These are phyloP conservation scores for Bradypus variegatus DNA, from an alignment of 2,797 vertebrate genomes.

Conservation along the genomic window DNA sequence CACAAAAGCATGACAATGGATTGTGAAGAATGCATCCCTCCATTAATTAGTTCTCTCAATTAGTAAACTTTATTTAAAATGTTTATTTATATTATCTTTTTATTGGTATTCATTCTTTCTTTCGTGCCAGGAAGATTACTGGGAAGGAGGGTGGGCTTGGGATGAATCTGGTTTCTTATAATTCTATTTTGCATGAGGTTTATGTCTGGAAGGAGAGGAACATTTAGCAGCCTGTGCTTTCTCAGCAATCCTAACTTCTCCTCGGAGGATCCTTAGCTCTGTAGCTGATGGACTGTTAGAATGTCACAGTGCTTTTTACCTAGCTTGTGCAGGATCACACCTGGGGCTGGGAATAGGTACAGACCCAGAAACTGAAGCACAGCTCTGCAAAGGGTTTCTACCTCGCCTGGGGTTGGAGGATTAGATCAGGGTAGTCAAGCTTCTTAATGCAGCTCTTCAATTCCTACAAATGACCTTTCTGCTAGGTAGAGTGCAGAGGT, in stretches of 20 bases:
- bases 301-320: not conserved
- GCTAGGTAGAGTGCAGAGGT: not conserved
- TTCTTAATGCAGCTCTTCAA: not conserved
- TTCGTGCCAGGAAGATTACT: not conserved
- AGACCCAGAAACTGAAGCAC: not conserved
- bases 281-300: not conserved
- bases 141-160: not conserved
- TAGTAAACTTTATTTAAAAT: conserved; percentile 36
- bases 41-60: conserved; percentile 10
- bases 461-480: not conserved
- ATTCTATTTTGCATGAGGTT: not conserved
- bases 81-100: conserved; percentile 19
- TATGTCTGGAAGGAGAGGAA: not conserved
- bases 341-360: not conserved
- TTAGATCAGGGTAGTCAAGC: not conserved
- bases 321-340: not conserved
- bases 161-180: not conserved
- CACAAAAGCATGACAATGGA: conserved; percentile 13
- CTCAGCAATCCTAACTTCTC: conserved; percentile 20
- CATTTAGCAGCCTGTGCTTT: not conserved
- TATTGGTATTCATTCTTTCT: conserved; percentile 1
- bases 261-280: conserved; percentile 7
- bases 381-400: not conserved
- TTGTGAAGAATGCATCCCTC: conserved; percentile 42
- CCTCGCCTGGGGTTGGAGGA: not conserved